These are phyloP conservation scores for Athrips mouffetella DNA, from an alignment of 2,888 invertebrate species.

Conservation along the genomic window DNA sequence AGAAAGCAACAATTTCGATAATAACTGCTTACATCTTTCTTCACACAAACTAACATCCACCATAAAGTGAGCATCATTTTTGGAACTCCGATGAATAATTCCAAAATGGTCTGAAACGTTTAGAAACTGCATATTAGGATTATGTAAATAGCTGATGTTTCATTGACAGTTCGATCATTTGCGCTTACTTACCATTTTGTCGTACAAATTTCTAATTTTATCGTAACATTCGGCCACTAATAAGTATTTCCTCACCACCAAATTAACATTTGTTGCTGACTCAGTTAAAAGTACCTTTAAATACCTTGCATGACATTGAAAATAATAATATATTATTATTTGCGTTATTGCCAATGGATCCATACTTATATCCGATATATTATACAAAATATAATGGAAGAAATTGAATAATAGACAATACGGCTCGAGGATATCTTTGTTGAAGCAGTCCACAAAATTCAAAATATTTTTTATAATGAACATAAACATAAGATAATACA, in stretches of 20 bases:
- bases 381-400: constrained; percentile 1
- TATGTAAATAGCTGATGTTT: too few species aligned
- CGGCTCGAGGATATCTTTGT: neutral
- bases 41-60: constrained; percentile 2
- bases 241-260: constrained; percentile 1
- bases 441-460: neutral
- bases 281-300: neutral
- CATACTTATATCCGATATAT: neutral
- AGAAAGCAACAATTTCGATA: neutral
- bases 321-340: constrained; percentile 8
- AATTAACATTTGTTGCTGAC: neutral
- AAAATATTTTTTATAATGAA: constrained; percentile 1
- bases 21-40: constrained; percentile 5
- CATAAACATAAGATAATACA: constrained; percentile 1
- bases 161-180: too few species aligned
- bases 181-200: constrained; percentile 12
- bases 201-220: constrained; percentile 8
- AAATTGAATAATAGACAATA: neutral
- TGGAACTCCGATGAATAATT: constrained; percentile 12
- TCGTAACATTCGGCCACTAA: constrained; percentile 5
- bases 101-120: constrained; percentile 10
- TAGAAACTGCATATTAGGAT: too few species aligned
- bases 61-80: constrained; percentile 14
- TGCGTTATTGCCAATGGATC: constrained; percentile 5
- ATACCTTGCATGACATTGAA: constrained; percentile 9